A percentile compares a stretch with the other conserved stretches of the same genome.
phyloP scores from a whole-genome alignment of 2,113 vertebrate genomes.

The Erinaceus europaeus region DNA sequence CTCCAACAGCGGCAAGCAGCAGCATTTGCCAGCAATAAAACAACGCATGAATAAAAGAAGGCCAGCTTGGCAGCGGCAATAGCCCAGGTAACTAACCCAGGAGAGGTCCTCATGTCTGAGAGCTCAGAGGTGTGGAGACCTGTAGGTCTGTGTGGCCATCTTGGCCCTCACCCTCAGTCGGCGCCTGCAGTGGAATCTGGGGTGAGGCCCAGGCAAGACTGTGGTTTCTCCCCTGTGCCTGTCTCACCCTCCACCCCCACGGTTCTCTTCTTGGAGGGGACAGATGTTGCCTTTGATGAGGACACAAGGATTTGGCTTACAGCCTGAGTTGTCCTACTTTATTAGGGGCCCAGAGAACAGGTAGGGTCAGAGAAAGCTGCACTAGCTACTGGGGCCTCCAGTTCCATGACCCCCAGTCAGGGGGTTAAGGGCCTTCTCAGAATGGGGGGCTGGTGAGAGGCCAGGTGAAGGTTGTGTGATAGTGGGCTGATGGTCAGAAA shows the following conservation, averaged over 20 bases:
- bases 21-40: conserved; percentile 82
- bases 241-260: conserved; percentile 3
- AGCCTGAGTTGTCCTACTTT: conserved; percentile 73
- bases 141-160: background rate
- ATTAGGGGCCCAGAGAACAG: conserved; percentile 71
- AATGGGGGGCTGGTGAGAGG: background rate
- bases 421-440: background rate
- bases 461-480: background rate
- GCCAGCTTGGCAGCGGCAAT: conserved; percentile 60
- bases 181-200: conserved; percentile 69
- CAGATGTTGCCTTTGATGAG: conserved; percentile 80
- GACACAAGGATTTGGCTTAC: conserved; percentile 74
- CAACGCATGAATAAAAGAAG: conserved; percentile 82
- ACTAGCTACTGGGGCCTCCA: conserved; percentile 26
- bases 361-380: conserved; percentile 68
- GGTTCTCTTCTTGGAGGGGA: conserved; percentile 68
- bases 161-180: background rate
- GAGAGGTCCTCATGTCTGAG: conserved; percentile 9
- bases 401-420: background rate
- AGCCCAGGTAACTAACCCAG: conserved; percentile 69
- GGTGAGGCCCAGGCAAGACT: conserved; percentile 38
- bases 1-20: conserved; percentile 77
- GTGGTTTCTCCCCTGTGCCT: conserved; percentile 39
- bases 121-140: conserved; percentile 2
- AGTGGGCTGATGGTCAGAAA: background rate